These are phyloP conservation scores for Pararge aegeria DNA, from an alignment of 1,140 invertebrate species.

Conservation along the genomic window DNA sequence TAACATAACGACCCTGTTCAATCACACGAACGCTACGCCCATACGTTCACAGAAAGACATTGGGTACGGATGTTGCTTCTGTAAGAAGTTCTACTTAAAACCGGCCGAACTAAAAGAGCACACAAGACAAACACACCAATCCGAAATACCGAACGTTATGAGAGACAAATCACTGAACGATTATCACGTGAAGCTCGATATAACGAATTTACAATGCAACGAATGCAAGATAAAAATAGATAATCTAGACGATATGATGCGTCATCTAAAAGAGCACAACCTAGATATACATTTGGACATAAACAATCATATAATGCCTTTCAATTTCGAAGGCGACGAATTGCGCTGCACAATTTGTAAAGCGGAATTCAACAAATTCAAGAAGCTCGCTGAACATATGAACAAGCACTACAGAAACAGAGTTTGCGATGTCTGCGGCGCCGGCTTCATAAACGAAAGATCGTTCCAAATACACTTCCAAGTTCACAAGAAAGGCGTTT, in stretches of 20 bases:
- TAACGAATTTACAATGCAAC: constrained; percentile 37
- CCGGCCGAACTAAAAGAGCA: constrained; percentile 40
- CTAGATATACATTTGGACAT: constrained; percentile 35
- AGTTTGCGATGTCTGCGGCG: constrained; percentile 42
- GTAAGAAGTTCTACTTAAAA: constrained; percentile 32
- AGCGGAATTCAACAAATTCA: constrained; percentile 33
- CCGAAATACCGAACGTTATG: constrained; percentile 17
- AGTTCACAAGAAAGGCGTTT: constrained; percentile 31
- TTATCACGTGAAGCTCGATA: constrained; percentile 35
- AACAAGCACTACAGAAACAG: constrained; percentile 44
- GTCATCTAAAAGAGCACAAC: constrained; percentile 35
- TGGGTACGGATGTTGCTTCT: constrained; percentile 41
- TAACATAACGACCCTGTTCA: constrained; percentile 40
- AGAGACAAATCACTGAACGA: constrained; percentile 20
- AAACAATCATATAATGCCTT: constrained; percentile 38
- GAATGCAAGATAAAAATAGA: constrained; percentile 30
- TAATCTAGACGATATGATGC: constrained; percentile 30
- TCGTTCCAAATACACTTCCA: constrained; percentile 28
- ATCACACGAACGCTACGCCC: constrained; percentile 45
- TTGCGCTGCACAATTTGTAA: constrained; percentile 27
- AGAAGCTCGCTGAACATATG: constrained; percentile 41
- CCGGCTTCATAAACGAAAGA: constrained; percentile 34
- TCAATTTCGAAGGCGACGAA: constrained; percentile 35
- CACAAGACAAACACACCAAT: constrained; percentile 27
- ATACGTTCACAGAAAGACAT: constrained; percentile 32